Conservation (phyloP, 2,113 vertebrate genomes). For the Corvus moneduloides region DNA sequence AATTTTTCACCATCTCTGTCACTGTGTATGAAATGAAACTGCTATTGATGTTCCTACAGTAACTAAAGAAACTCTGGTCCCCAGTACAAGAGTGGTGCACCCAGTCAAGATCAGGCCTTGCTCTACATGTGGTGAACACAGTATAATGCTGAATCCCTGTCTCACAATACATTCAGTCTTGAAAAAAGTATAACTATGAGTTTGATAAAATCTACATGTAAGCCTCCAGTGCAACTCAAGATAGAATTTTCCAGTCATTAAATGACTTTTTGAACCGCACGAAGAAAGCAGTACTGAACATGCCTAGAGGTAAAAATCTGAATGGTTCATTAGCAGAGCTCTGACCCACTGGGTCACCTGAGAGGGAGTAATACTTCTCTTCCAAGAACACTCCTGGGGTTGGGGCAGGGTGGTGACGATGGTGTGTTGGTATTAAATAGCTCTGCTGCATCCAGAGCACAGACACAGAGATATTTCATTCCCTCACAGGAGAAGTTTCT, state of each 20-base stretch:
- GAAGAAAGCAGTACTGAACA: not conserved
- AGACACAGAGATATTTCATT: not conserved
- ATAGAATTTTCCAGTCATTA: not conserved
- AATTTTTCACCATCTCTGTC: not conserved
- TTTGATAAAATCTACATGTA: not conserved
- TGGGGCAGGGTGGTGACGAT: not conserved
- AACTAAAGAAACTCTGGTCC: not conserved
- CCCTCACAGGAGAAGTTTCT: not conserved
- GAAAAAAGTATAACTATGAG: not conserved
- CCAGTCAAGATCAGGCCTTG: not conserved
- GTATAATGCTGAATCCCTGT: not conserved
- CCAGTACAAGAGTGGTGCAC: not conserved
- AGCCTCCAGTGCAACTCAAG: not conserved
- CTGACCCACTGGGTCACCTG: not conserved
- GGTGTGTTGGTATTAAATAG: not conserved
- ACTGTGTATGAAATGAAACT: not conserved
- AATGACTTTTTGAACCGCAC: not conserved
- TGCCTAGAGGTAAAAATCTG: not conserved
- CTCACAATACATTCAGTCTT: not conserved
- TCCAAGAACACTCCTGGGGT: not conserved
- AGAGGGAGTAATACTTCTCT: not conserved
- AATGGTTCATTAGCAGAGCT: not conserved
- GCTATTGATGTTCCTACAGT: not conserved
- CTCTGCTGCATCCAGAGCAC: not conserved
- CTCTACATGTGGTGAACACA: fast-evolving